Percentiles rank a stretch among this genome's conserved stretches.
Conservation (phyloP, 2,113 vertebrate species). For the Paracanthobrama guichenoti region DNA sequence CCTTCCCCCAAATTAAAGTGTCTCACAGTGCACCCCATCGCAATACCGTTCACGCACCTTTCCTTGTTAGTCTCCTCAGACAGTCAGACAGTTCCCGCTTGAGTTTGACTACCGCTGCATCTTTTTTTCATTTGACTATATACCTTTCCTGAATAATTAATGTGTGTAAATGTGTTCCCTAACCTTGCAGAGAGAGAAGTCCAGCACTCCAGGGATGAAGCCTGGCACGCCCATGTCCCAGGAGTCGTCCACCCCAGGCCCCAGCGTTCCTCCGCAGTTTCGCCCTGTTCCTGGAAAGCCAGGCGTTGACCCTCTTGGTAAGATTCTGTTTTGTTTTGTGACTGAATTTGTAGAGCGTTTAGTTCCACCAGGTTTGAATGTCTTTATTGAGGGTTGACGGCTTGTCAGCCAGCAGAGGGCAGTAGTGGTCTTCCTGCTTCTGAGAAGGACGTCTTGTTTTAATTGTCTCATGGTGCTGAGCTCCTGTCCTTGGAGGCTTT, state of each 20-base stretch:
- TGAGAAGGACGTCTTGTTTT: background rate
- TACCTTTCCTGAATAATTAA: slow-evolving; percentile 15
- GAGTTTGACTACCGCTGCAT: background rate
- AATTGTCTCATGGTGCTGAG: background rate
- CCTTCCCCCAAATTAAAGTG: background rate
- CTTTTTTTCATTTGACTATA: slow-evolving; percentile 1
- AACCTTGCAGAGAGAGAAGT: slow-evolving; percentile 83
- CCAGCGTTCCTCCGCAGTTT: slow-evolving; percentile 82
- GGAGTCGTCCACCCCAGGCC: slow-evolving; percentile 75
- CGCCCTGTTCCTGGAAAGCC: slow-evolving; percentile 76
- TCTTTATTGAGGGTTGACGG: slow-evolving; percentile 52
- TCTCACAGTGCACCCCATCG: no score
- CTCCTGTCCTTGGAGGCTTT: slow-evolving; percentile 1
- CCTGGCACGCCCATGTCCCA: slow-evolving; percentile 87
- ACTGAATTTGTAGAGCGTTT: background rate
- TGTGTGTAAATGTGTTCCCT: background rate
- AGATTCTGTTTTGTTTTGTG: slow-evolving; percentile 38
- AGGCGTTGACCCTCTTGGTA: slow-evolving; percentile 81
- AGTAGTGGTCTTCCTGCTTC: slow-evolving; percentile 65
- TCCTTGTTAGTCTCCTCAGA: background rate
- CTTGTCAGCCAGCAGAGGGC: slow-evolving; percentile 72
- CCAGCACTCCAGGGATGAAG: slow-evolving; percentile 87
- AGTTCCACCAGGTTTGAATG: slow-evolving; percentile 1
- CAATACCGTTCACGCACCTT: background rate
- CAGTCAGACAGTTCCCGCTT: background rate